Base-by-base conservation (phyloP, 2,888 invertebrate species). In the Chalcis sispes region DNA sequence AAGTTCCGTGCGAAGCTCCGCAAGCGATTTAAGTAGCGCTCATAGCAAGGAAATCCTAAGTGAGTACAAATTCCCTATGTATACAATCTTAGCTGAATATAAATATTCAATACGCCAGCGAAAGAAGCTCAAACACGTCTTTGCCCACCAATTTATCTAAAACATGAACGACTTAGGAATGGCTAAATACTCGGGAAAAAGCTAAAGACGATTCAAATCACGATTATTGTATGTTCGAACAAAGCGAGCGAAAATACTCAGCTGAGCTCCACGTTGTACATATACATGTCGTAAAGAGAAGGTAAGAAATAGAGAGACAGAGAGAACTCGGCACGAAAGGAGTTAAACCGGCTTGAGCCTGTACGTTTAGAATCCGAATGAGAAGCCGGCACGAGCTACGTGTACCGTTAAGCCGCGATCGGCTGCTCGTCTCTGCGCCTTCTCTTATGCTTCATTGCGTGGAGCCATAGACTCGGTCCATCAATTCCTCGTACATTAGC, bases 1-100 rank as follows among this genome's bases (percentile, higher is more conserved):
- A 15, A 88, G 88, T 72, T 88, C 88, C 7, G 88, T 88, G 72
- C 87, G 87, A 52, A 88, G 88, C 81, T 88, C 88, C 50, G 84
- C 86, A 81, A 88, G 88, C 72, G 88, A 88, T 78, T 82, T 88
- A 70, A 88, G 88, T 80, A 87, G 86, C 71, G 85, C 85, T 2
- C 84, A 86, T 67, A 84, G 83, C 80, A 88, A 88, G 72, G 87
- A 87, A 27, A 79, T 81, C 32, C 72, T 81, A 76, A 88, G 88
- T 88, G 79, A 88, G 88, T 87, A 40, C 10, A 1, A 13, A 10
- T 58, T 50, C 4, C 10, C 23, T 20, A 3, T 20, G 2, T 36
- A 10, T 36, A 36, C 8, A 46, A 20, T 20, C 50, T 46, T 46
- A 15, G 13, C 46, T 15, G 13, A 46, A 46, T n/a, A n/a, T 18